These are phyloP conservation scores for Cotesia typhae DNA, from an alignment of 1,140 invertebrate species.

Conservation along the genomic window DNA sequence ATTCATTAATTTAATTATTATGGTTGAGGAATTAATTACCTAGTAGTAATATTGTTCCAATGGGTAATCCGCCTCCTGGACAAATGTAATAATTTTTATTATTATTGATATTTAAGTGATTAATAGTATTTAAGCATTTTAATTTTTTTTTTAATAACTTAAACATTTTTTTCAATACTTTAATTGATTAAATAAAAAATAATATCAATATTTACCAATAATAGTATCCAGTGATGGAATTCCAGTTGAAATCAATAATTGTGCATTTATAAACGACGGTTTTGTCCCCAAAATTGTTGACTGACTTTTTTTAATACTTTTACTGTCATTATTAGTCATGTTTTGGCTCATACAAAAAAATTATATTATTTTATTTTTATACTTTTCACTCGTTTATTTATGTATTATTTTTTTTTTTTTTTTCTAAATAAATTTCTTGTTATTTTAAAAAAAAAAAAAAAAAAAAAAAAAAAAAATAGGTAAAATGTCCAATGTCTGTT, in stretches of 20 bases:
- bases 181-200: conserved; percentile 29
- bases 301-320: conserved; percentile 40
- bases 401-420: too few relatives aligned
- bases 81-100: conserved; percentile 26
- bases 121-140: conserved; percentile 41
- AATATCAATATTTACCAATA: conserved; percentile 64
- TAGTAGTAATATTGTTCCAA: background rate
- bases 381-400: too few relatives aligned
- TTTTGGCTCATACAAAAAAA: too few relatives aligned
- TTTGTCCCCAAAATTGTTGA: conserved; percentile 71
- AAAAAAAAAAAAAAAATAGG: too few relatives aligned
- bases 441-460: too few relatives aligned
- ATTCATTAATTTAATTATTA: background rate
- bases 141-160: conserved; percentile 1
- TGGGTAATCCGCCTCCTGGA: conserved; percentile 8
- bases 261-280: conserved; percentile 73
- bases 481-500: too few relatives aligned
- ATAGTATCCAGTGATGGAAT: conserved; percentile 76
- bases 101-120: conserved; percentile 64
- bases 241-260: conserved; percentile 75
- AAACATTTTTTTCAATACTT: too few relatives aligned
- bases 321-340: too few relatives aligned
- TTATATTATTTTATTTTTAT: too few relatives aligned
- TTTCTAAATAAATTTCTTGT: too few relatives aligned
- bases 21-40: background rate